A percentile compares a stretch with the other conserved stretches of the same genome.
These are phyloP conservation scores for Heliopora coerulea DNA, from an alignment of 92 coral and sea anemone species.

Conservation along the genomic window DNA sequence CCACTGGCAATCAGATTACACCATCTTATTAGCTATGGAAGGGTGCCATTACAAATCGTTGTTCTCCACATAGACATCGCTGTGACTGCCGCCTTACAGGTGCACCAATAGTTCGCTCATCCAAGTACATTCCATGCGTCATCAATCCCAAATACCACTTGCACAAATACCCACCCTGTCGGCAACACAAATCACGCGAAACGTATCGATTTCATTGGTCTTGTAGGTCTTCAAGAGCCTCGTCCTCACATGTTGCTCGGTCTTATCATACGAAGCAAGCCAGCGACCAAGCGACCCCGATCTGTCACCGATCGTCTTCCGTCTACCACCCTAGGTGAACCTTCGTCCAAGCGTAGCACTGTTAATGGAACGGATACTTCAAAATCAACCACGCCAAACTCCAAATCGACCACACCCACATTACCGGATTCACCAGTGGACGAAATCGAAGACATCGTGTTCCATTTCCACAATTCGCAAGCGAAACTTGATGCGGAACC, in stretches of 20 bases:
- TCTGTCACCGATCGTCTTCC: conserved; percentile 71
- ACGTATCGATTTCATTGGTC: too few relatives aligned
- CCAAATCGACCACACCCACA: conserved; percentile 34
- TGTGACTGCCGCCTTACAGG: too few relatives aligned
- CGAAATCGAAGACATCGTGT: conserved; percentile 94
- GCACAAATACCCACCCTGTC: too few relatives aligned
- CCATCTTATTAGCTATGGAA: too few relatives aligned
- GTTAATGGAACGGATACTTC: conserved; percentile 52
- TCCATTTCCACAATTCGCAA: conserved; percentile 74
- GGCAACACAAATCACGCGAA: too few relatives aligned
- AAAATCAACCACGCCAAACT: conserved; percentile 5
- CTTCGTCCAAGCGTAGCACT: conserved; percentile 45
- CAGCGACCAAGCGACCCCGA: conserved; percentile 77
- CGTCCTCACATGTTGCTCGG: conserved; percentile 97
- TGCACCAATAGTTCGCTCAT: too few relatives aligned
- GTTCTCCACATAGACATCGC: too few relatives aligned
- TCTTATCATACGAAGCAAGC: conserved; percentile 77
- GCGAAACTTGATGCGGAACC: conserved; percentile 54
- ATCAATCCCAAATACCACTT: too few relatives aligned
- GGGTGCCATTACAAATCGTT: too few relatives aligned
- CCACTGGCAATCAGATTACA: too few relatives aligned
- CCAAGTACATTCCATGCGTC: too few relatives aligned
- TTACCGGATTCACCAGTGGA: conserved; percentile 83
- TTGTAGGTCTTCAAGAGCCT: conserved; percentile 92
- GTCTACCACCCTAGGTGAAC: conserved; percentile 59